These are phyloP conservation scores for Tiliacea citrago DNA, from an alignment of 2,888 invertebrate species.

Conservation along the genomic window DNA sequence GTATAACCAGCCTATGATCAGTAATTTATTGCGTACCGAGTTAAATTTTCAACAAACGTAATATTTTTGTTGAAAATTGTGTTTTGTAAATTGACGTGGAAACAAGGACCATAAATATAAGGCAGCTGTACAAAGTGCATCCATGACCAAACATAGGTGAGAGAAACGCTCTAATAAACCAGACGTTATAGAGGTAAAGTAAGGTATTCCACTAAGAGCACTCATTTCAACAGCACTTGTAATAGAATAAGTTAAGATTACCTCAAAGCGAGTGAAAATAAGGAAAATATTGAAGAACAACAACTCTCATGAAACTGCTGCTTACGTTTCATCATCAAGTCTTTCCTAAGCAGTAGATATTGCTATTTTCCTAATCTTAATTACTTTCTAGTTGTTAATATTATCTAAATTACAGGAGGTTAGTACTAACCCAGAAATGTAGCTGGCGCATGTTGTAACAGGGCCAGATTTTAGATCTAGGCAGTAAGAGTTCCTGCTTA, in stretches of 20 bases:
- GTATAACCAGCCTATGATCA: slow-evolving; percentile 17
- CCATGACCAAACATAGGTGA: background rate
- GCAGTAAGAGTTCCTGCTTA: slow-evolving; percentile 67
- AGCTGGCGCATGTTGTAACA: slow-evolving; percentile 27
- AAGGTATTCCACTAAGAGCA: too few species aligned
- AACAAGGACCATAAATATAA: background rate
- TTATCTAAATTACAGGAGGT: slow-evolving; percentile 29
- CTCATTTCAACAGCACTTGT: too few species aligned
- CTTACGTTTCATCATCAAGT: slow-evolving; percentile 5
- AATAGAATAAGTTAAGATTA: background rate
- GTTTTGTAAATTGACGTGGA: background rate
- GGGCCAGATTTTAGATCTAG: slow-evolving; percentile 55
- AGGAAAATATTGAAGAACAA: slow-evolving; percentile 2
- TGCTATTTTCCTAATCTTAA: slow-evolving; percentile 20
- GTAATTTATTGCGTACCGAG: background rate
- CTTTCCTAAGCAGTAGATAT: background rate
- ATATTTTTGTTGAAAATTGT: background rate
- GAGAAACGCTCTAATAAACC: background rate
- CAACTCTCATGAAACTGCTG: background rate
- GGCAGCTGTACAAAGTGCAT: slow-evolving; percentile 10
- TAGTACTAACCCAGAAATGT: slow-evolving; percentile 49
- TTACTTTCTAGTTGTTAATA: slow-evolving; percentile 31
- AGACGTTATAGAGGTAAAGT: background rate
- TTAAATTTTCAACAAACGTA: background rate
- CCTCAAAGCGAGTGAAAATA: background rate